Percentiles rank a stretch among this genome's conserved stretches.
phyloP scores from a whole-genome alignment of 2,888 invertebrate genomes.

The Drosophila kambysellisi region DNA sequence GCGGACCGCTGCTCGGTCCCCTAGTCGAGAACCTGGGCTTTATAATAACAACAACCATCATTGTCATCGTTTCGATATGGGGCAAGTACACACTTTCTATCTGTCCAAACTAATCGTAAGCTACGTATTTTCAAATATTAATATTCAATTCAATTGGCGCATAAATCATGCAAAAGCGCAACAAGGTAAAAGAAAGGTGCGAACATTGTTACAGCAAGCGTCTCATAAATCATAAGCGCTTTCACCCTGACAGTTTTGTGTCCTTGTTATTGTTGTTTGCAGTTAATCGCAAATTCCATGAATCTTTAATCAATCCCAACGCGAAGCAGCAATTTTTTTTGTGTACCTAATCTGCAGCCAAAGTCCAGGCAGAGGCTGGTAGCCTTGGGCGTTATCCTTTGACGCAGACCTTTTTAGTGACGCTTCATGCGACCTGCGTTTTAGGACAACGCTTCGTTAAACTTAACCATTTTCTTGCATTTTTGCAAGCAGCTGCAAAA shows the following conservation, averaged over 20 bases:
- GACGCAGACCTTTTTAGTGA: slow-evolving; percentile 67
- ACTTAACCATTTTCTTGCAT: slow-evolving; percentile 67
- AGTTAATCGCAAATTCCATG: slow-evolving; percentile 74
- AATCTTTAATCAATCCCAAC: slow-evolving; percentile 66
- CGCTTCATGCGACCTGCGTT: slow-evolving; percentile 66
- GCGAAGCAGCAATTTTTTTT: slow-evolving; percentile 14
- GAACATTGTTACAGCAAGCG: slow-evolving; percentile 32
- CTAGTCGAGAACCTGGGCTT: slow-evolving; percentile 82
- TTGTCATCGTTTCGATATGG: slow-evolving; percentile 79
- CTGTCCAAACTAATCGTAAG: not conserved
- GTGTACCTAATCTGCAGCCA: slow-evolving; percentile 16
- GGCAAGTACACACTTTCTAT: slow-evolving; percentile 55
- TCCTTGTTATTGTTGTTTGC: slow-evolving; percentile 42
- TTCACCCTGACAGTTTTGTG: slow-evolving; percentile 20
- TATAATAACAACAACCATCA: slow-evolving; percentile 77
- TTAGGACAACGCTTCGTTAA: slow-evolving; percentile 67
- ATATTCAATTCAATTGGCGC: slow-evolving; percentile 39
- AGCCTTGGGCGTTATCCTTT: slow-evolving; percentile 61
- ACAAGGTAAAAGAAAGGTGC: slow-evolving; percentile 7
- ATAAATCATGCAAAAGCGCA: slow-evolving; percentile 49
- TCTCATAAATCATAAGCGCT: slow-evolving; percentile 62
- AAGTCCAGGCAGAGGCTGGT: slow-evolving; percentile 21
- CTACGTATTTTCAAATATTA: slow-evolving; percentile 25
- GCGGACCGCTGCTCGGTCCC: slow-evolving; percentile 71
- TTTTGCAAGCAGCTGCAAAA: slow-evolving; percentile 54